Conservation (phyloP, 2,797 vertebrate genomes). For the Diplodus sargus region DNA sequence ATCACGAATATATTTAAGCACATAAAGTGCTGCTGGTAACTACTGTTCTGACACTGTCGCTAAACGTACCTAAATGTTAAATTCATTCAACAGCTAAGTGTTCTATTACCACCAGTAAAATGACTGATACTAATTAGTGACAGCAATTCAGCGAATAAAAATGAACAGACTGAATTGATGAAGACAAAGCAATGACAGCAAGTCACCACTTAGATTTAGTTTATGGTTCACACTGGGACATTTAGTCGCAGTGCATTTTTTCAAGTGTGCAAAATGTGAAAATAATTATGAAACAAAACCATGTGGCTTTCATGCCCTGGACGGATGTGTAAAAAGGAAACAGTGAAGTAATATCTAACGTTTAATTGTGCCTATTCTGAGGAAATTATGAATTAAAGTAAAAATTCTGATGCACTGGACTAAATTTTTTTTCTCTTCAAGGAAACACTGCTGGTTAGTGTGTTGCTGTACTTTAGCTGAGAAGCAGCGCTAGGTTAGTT, state of each 20-base stretch:
- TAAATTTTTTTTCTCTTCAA: background rate
- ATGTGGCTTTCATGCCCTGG: background rate
- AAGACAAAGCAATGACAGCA: conserved; percentile 3
- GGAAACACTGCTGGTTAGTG: background rate
- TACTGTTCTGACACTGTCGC: background rate
- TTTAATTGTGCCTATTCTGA: background rate
- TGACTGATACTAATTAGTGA: conserved; percentile 11
- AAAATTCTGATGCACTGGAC: background rate
- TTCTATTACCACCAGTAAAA: background rate
- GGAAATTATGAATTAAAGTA: background rate
- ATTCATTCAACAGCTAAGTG: background rate
- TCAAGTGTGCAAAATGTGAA: conserved; percentile 34
- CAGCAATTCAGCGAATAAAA: conserved; percentile 6
- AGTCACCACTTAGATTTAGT: background rate
- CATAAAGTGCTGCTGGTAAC: background rate
- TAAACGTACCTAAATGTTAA: background rate
- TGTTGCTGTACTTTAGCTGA: background rate
- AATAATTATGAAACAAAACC: conserved; percentile 36
- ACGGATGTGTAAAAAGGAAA: conserved; percentile 4
- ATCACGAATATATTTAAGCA: background rate
- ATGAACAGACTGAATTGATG: background rate
- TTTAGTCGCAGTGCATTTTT: conserved; percentile 7
- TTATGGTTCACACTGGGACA: background rate
- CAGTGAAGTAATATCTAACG: background rate
- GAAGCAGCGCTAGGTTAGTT: background rate